These are phyloP conservation scores for Pyxicephalus adspersus DNA, from an alignment of 2,113 vertebrate genomes.

Conservation along the genomic window DNA sequence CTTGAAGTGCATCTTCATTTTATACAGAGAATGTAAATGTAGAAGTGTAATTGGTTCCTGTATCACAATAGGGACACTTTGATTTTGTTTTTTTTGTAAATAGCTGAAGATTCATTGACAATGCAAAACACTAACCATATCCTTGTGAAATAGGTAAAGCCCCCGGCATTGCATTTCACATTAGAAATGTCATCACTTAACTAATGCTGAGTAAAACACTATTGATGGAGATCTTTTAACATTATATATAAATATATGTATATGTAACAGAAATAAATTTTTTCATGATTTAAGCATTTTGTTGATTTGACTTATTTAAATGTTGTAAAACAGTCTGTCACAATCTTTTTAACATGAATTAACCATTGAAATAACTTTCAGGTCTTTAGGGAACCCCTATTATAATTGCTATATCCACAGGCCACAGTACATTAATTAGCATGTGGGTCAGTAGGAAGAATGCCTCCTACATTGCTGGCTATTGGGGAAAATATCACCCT, in stretches of 20 bases:
- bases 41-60: slow-evolving; percentile 64
- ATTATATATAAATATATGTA: slow-evolving; percentile 39
- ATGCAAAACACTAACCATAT: slow-evolving; percentile 45
- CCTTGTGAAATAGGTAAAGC: slow-evolving; percentile 17
- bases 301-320: background rate
- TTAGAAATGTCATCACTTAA: slow-evolving; percentile 24
- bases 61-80: slow-evolving; percentile 65
- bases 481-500: no score
- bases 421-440: no score
- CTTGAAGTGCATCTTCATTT: slow-evolving; percentile 67
- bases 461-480: no score
- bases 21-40: slow-evolving; percentile 73
- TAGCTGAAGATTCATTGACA: background rate
- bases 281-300: slow-evolving; percentile 46
- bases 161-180: slow-evolving; percentile 27
- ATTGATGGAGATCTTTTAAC: slow-evolving; percentile 53
- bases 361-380: no score
- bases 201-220: slow-evolving; percentile 35
- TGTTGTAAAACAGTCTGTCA: no score
- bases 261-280: slow-evolving; percentile 54
- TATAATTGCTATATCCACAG: no score
- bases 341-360: no score
- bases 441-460: no score
- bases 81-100: background rate
- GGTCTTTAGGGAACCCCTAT: no score